Evolutionary conservation across 2,888 invertebrate species (phyloP), one percentile per base, ranked within the genome.

Genomic region (Rhagonycha lutea): DNA sequence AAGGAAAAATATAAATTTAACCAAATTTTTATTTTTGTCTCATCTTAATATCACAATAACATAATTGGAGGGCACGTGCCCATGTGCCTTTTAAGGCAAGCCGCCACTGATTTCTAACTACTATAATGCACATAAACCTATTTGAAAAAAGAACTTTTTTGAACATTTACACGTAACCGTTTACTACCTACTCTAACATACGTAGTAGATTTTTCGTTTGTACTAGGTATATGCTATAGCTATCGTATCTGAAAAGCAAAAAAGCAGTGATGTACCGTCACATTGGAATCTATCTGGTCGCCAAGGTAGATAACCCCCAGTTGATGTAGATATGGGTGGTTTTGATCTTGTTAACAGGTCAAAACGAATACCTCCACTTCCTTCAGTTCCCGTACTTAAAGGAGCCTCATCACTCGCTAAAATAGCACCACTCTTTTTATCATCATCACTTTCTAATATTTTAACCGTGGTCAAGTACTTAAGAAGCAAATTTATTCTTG

Each of bases 301-400:
- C 96, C 96, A 96, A 86, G 96, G 96, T 88, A 96, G 91, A 83
- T 93, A 93, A 88, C 93, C 91, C 90, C 95, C 95, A 87, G 94
- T 93, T 85, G 93, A 92, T 83, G 95, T 94, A 32, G 74, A 70
- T 79, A 80, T 81, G 83, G 84, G 83, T 79, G 72, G 78, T 84
- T 86, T 86, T 75, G 83, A 78, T 80, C 84, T 84, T 83, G 85
- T 83, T 82, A 87, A 81, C 28, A 87, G 86, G 81, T 83, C 84
- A 77, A 83, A 84, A 80, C 86, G 87, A 84, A 85, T 85, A 83
- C 86, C 86, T 79, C 85, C 86, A 77, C 85, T 86, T 80, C 83
- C 86, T 79, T 87, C 88, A 71, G 87, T 87, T 78, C 85, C 87
- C 71, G 86, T 86, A 83, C 83, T 84, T 79, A 83, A 76, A 67